Percentiles rank a stretch among this genome's conserved stretches.
Conservation (phyloP, 2,797 vertebrate species). For the Peromyscus aztecus region DNA sequence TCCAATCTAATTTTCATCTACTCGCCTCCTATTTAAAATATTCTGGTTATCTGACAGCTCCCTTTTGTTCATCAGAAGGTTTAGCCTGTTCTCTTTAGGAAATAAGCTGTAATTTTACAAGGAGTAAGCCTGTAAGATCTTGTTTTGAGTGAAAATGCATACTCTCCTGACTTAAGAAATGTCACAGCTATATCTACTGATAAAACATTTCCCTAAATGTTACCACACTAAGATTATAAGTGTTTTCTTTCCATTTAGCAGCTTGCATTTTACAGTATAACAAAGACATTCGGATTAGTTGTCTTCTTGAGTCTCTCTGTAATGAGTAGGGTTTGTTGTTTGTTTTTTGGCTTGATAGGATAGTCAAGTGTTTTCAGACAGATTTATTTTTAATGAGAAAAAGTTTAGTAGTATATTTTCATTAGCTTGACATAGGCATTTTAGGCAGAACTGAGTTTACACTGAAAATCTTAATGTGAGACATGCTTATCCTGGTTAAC, state of each 20-base stretch:
- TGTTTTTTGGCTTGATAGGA: slow-evolving; percentile 16
- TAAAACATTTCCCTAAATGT: neutral
- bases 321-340: neutral
- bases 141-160: slow-evolving; percentile 44
- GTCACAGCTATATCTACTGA: neutral
- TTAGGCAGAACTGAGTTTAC: slow-evolving; percentile 25
- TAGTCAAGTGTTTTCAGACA: slow-evolving; percentile 7
- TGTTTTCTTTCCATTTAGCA: neutral
- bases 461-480: slow-evolving; percentile 36
- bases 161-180: slow-evolving; percentile 2
- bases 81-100: slow-evolving; percentile 44
- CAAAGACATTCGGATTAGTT: neutral
- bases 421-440: slow-evolving; percentile 1
- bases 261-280: slow-evolving; percentile 26
- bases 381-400: slow-evolving; percentile 39
- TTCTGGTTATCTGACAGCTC: neutral
- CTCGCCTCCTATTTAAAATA: neutral
- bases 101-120: neutral
- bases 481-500: slow-evolving; percentile 49
- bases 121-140: slow-evolving; percentile 18
- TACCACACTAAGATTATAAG: neutral
- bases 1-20: slow-evolving; percentile 36
- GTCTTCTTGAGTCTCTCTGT: neutral
- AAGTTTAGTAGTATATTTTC: neutral
- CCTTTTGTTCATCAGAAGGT: neutral